Evolutionary conservation across 2,888 invertebrate species (phyloP).

Genomic region (Fissipunctia ypsillon): DNA sequence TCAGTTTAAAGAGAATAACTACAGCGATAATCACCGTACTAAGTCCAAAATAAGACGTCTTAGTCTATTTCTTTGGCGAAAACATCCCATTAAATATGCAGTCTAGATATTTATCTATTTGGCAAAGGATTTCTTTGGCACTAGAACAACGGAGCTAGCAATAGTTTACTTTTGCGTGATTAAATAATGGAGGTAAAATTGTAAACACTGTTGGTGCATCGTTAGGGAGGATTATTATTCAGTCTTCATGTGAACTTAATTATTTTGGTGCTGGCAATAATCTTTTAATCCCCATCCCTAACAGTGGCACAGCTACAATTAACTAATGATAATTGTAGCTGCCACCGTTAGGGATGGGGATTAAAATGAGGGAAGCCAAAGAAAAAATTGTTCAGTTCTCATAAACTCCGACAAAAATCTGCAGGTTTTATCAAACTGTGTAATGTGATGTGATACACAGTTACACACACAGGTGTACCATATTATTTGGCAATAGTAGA

Average conservation of each 20-base stretch:
- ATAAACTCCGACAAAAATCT: no score
- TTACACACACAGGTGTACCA: no score
- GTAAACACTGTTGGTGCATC: slow-evolving; percentile 10
- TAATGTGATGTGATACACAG: no score
- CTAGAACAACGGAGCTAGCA: not conserved
- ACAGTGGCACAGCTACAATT: no score
- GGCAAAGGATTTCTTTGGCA: slow-evolving; percentile 53
- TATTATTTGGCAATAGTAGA: no score
- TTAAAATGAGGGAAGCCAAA: no score
- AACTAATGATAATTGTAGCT: no score
- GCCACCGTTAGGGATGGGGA: no score
- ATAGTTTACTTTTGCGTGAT: slow-evolving; percentile 33
- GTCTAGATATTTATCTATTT: slow-evolving; percentile 54
- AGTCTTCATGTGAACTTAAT: not conserved
- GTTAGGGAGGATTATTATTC: not conserved
- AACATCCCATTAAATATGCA: slow-evolving; percentile 50
- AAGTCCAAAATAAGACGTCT: slow-evolving; percentile 31
- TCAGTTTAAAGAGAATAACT: slow-evolving; percentile 18
- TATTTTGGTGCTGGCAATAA: no score
- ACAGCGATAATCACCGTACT: slow-evolving; percentile 25
- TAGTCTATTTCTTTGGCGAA: slow-evolving; percentile 42
- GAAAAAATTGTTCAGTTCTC: no score
- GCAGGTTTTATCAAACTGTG: no score
- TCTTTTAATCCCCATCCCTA: no score
- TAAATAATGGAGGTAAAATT: slow-evolving; percentile 14